Conservation (phyloP, 2,888 invertebrate species). For the Dasypolia templi region DNA sequence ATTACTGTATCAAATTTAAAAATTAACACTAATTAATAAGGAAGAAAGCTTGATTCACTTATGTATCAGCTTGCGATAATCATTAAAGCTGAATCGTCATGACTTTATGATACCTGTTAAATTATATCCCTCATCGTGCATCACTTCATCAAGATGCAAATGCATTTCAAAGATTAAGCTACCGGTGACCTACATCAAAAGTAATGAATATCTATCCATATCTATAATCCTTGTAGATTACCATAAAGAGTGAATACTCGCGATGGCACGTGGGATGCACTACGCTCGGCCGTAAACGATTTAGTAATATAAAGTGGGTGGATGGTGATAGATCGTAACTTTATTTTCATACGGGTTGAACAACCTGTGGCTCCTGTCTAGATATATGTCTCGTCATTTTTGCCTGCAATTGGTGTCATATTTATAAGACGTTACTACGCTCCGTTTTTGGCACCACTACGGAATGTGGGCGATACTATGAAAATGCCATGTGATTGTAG, state of each 20-base stretch:
- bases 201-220: slow-evolving; percentile 31
- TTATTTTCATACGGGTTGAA: slow-evolving; percentile 86
- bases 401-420: slow-evolving; percentile 35
- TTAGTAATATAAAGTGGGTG: slow-evolving; percentile 84
- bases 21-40: slow-evolving; percentile 41
- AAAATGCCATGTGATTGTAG: slow-evolving; percentile 9
- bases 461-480: slow-evolving; percentile 41
- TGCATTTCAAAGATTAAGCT: slow-evolving; percentile 24
- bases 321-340: slow-evolving; percentile 85
- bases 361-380: slow-evolving; percentile 70
- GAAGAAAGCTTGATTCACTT: slow-evolving; percentile 34
- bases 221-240: slow-evolving; percentile 38
- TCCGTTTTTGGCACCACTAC: slow-evolving; percentile 37
- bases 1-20: slow-evolving; percentile 39
- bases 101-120: slow-evolving; percentile 3
- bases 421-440: slow-evolving; percentile 44
- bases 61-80: slow-evolving; percentile 8
- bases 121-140: slow-evolving; percentile 15
- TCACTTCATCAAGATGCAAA: slow-evolving; percentile 23
- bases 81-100: slow-evolving; percentile 12
- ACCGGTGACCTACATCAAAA: slow-evolving; percentile 42
- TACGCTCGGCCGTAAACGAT: slow-evolving; percentile 83
- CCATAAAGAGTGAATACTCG: slow-evolving; percentile 72
- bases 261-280: slow-evolving; percentile 74
- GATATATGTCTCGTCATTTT: slow-evolving; percentile 38